These are phyloP conservation scores for Bathynomus jamesi DNA, from an alignment of 1,140 invertebrate species.

Conservation along the genomic window DNA sequence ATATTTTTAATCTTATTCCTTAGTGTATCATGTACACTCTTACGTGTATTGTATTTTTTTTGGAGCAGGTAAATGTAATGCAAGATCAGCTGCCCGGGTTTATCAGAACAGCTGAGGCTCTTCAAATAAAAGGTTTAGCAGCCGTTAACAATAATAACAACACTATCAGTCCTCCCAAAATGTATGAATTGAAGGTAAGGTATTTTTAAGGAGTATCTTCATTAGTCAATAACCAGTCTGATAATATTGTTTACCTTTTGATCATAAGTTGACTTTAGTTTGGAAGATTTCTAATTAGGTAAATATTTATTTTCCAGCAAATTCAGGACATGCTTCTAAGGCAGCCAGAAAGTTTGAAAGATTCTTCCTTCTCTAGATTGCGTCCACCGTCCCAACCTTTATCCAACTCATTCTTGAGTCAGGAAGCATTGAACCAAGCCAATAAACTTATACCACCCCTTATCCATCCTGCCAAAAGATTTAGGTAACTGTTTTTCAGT, in stretches of 20 bases:
- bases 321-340: not conserved
- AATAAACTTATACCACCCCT: not conserved
- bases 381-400: not conserved
- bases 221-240: too few relatives aligned
- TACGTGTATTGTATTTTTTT: not conserved
- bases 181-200: constrained; percentile 17
- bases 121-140: constrained; percentile 41
- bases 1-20: not conserved
- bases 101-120: constrained; percentile 39
- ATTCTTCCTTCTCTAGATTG: not conserved
- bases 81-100: constrained; percentile 40
- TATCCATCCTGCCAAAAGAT: not conserved
- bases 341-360: not conserved
- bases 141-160: constrained; percentile 34
- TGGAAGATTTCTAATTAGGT: too few relatives aligned
- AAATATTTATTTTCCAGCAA: constrained; percentile 4
- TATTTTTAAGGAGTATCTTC: too few relatives aligned
- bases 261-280: too few relatives aligned
- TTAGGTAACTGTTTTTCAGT: too few relatives aligned
- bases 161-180: constrained; percentile 20
- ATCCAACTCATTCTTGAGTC: not conserved
- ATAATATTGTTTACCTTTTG: not conserved
- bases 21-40: not conserved
- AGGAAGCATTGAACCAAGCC: not conserved
- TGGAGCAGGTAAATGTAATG: constrained; percentile 38